Conservation (phyloP, 2,113 vertebrate genomes). For the Pelvicachromis taeniatus region DNA sequence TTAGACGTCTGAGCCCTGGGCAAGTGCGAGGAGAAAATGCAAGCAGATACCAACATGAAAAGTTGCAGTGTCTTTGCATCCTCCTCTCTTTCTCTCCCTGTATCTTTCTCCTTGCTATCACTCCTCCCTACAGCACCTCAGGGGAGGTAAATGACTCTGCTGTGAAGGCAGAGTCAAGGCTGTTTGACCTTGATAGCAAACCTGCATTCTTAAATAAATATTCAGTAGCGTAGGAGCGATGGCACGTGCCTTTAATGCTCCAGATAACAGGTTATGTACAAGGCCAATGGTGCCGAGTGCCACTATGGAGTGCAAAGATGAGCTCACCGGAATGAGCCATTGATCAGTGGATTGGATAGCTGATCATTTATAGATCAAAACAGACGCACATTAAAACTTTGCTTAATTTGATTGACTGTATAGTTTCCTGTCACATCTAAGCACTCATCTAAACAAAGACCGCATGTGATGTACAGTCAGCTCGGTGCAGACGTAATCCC, state of each 20-base stretch:
- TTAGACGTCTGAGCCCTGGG: background rate
- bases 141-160: conserved; percentile 41
- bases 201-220: conserved; percentile 50
- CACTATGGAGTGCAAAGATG: background rate
- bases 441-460: background rate
- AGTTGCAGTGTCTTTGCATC: conserved; percentile 11
- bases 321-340: background rate
- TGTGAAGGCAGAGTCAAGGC: conserved; percentile 22
- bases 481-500: background rate
- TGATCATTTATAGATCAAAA: no score
- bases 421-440: background rate
- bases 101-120: background rate
- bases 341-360: background rate
- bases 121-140: background rate
- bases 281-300: background rate
- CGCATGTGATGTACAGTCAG: background rate
- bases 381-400: background rate
- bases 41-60: conserved; percentile 7
- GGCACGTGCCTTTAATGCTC: background rate
- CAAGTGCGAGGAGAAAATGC: background rate
- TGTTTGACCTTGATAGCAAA: conserved; percentile 62
- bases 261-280: conserved; percentile 48
- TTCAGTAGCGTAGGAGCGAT: conserved; percentile 41
- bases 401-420: background rate
- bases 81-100: background rate